Evolutionary conservation across 2,888 invertebrate genomes (phyloP), one percentile per base, ranked within the genome.

Genomic region (Vesta saturnalis): DNA sequence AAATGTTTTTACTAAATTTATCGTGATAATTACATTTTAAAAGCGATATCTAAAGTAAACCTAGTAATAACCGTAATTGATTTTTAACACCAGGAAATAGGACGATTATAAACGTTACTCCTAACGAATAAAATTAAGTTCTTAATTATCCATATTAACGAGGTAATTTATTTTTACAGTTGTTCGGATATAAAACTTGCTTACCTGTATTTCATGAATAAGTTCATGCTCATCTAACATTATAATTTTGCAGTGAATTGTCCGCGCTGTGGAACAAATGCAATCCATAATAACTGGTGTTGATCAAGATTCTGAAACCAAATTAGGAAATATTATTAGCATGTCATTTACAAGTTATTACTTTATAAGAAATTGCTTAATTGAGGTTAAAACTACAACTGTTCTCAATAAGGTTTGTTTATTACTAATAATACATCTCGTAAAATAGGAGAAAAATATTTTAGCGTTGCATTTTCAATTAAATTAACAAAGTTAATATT

Each of bases 171-270:
- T 6, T 57, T 47, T 60, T 64, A 30, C 35, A 30, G 35, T 58
- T 19, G 35, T 39, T 58, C 15, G 16, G 8, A 14, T n/a, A 58
- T 35, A 61, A 58, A 56, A 56, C 69, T 62, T 60, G 82, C 88
- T 87, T 85, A 94, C 95, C 91, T 94, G 92, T 80, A 95, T 90
- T 85, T 96, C 96, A 82, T 95, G 94, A 74, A 95, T 87, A 72
- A 96, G 89, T 83, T 96, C 95, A 79, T 95, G 91, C 82, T 95
- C 95, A 83, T 96, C 96, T 78, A 96, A 89, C 76, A 96, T 89
- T 80, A 96, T 91, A 78, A 96, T 93, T 85, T 95, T 94, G 86
- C 93, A 93, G 67, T 83, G 83, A 70, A 84, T 80, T 23, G 80
- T 78, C 57, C 78, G 78, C 46, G 80, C 76, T 74, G 81, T 82